Base-by-base conservation (phyloP, 2,113 vertebrate species). In the Stigmatopora nigra region DNA sequence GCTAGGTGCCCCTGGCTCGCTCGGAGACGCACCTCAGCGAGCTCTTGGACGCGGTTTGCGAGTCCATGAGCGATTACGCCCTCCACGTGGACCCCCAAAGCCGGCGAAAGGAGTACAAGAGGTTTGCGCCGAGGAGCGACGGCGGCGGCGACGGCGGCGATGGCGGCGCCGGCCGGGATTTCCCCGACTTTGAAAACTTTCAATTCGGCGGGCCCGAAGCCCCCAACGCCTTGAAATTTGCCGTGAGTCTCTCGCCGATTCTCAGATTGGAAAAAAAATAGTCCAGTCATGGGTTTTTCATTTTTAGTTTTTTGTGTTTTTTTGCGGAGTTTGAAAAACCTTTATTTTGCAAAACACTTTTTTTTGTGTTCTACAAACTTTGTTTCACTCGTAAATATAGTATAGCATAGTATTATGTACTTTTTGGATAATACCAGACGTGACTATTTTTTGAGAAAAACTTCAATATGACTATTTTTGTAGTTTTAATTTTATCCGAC, bases 31-130 rank as follows among this genome's bases (percentile, higher is more conserved):
- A 91, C 81, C 87, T 93, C 20, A 83, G 53, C 0, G 92, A 94
- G 76, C 87, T 94, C 52, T 73, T 93, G 84, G 93, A 93, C 10
- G 76, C 63, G 3, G 82, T 92, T 47, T 93, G 93, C 45, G 72
- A 83, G 66, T 89, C 85, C 60, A 93, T 92, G 92, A 90, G 79
- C 20, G 91, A 92, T 76, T 92, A 93, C 65, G 87, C 88, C 25
- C 88, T 91, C 0, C 74, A 91, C 0, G 79, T 86, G 44, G 87
- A 93, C 74, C 91, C 92, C 0, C 77, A 67, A 62, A 89, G 89
- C 9, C 75, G 86, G 68, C 63, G 83, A 65, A 91, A 81, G 75
- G 80, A 63, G 36, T 89, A 89, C 81, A 82, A 61, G 80, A 89
- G 92, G 72, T 93, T 93, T 61, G 90, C 90, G 69, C 91, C 91